Evolutionary conservation across 2,797 vertebrate species (phyloP).

Genomic region (Megaceryle alcyon): DNA sequence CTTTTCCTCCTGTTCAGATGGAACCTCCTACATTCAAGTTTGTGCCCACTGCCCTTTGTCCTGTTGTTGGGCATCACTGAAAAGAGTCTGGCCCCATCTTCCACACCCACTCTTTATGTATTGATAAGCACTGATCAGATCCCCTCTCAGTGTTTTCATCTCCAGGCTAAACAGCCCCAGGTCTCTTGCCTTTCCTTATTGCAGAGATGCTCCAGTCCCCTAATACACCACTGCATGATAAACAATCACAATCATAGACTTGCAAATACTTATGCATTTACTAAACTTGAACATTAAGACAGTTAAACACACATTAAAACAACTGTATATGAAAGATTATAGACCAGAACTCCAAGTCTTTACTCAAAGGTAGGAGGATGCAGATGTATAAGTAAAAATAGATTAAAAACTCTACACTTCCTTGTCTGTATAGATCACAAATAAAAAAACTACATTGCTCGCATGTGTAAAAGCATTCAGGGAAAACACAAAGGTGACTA

Average conservation of each 20-base stretch:
- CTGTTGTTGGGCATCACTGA: too few relatives aligned
- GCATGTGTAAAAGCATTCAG: background rate
- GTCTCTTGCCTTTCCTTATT: background rate
- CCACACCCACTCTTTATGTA: background rate
- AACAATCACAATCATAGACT: background rate
- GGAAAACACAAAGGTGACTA: background rate
- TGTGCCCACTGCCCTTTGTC: too few relatives aligned
- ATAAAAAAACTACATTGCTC: background rate
- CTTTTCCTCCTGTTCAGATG: too few relatives aligned
- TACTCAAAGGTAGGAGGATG: background rate
- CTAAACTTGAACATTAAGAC: background rate
- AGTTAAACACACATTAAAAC: background rate
- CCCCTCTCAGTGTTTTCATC: background rate
- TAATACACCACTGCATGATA: background rate
- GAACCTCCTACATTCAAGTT: too few relatives aligned
- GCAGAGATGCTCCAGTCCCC: background rate
- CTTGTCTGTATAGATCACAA: background rate
- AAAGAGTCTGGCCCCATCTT: background rate
- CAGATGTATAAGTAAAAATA: background rate
- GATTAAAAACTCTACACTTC: background rate
- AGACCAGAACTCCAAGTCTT: background rate
- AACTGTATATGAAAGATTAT: background rate
- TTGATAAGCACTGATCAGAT: background rate
- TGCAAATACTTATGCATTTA: background rate
- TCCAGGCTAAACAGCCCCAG: background rate